These are phyloP conservation scores for Apomyelois bistriatella DNA, from an alignment of 2,888 invertebrate species.

Conservation along the genomic window DNA sequence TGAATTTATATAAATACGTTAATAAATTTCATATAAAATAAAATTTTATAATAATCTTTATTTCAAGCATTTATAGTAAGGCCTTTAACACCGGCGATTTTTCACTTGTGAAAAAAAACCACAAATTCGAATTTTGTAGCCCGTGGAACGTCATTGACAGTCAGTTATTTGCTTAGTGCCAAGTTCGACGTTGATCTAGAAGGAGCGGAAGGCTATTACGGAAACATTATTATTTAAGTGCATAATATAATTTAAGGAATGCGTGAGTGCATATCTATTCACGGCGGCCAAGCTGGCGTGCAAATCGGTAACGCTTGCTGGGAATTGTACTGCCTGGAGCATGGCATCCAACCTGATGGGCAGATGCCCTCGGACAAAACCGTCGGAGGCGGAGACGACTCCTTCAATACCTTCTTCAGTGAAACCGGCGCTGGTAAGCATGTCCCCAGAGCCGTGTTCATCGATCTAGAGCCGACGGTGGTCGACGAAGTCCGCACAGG, in stretches of 20 bases:
- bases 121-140: constrained; percentile 9
- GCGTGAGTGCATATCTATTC: constrained; percentile 75
- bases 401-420: constrained; percentile 95
- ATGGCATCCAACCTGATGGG: constrained; percentile 91
- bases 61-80: no score
- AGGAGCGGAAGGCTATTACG: constrained; percentile 11
- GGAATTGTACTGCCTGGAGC: constrained; percentile 91
- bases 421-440: constrained; percentile 98
- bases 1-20: no score
- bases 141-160: constrained; percentile 2
- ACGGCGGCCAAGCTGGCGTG: constrained; percentile 82
- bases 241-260: constrained; percentile 36
- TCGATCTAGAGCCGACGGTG: constrained; percentile 97
- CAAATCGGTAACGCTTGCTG: constrained; percentile 94
- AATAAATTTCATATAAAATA: no score
- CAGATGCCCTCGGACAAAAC: constrained; percentile 92
- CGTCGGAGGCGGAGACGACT: constrained; percentile 93
- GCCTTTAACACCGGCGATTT: background rate
- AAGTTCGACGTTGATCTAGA: constrained; percentile 19
- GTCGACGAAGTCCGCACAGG: constrained; percentile 96
- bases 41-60: no score
- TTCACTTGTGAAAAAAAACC: background rate
- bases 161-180: constrained; percentile 16
- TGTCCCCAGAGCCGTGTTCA: constrained; percentile 95
- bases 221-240: constrained; percentile 18